Evolutionary conservation across 2,888 invertebrate genomes (phyloP), one percentile per base, ranked within the genome.

Genomic region (Mythimna pallens): DNA sequence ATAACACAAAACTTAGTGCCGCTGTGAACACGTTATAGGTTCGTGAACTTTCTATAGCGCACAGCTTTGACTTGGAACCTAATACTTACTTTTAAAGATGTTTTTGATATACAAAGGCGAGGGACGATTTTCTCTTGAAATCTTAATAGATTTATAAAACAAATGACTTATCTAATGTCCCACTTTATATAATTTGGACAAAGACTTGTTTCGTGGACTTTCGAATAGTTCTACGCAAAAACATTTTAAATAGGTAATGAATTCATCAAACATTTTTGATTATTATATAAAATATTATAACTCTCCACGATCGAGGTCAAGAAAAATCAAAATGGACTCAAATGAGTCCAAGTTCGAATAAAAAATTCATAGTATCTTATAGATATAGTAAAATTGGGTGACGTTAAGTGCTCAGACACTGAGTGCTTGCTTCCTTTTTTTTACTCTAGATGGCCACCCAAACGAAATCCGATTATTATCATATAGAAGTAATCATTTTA

Each of bases 241-340:
- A 59, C 20, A 63, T 76, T 74, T 75, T 25, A 63, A 25, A 25
- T 25, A 25, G 25, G 25, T 25, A 25, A 25, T 25, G 25, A 25
- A 25, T 25, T 25, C 25, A 1, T 25, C 25, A 25, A 25, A 25
- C 25, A 25, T 25, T 25, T 25, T 25, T 30, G 30, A 30, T 30
- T 30, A 30, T 30, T 5, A 17, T 47, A 47, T 47, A 47, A 47
- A 47, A 47, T 47, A 20, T 47, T 7, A 47, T 47, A 47, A 17
- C 17, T 47, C 6, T 47, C 47, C 17, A 47, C 9, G 14, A 5
- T 55, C 55, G 14, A 25, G 2, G 14, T 55, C 1, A 25, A 55
- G 12, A 22, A 22, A 25, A 55, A 25, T 7, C 12, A 43, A 43
- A 55, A 14, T 6, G 3, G 25, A 55, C 25, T 25, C 25, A 25